Evolutionary conservation across 2,888 invertebrate species (phyloP), one percentile per base, ranked within the genome.

Genomic region (Scaptodrosophila latifasciaeformis): DNA sequence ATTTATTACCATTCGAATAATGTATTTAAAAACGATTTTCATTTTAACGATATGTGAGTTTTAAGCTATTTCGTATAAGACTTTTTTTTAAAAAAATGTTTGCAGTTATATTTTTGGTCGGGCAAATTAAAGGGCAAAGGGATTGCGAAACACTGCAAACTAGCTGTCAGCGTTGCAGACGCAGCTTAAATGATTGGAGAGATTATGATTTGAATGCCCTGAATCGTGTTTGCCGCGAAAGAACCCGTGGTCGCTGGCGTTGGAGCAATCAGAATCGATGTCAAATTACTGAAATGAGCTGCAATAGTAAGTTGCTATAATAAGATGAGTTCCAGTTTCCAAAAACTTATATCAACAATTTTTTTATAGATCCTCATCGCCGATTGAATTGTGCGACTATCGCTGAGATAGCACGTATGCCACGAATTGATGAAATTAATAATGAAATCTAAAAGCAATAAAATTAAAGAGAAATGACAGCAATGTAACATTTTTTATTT

Each of bases 211-310:
- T 54, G n/a, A 19, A 7, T 0, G 15, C 10, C 1, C 1, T 59
- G 10, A 59, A 59, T 42, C 40, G 35, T n/a, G 4, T 21, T 4
- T 61, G 61, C 18, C 50, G 42, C 4, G 5, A 18, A 0, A 45
- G 43, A 29, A 30, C 45, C 18, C 35, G 24, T 2, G 44, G 40
- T 15, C 19, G 19, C 10, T 61, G 53, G 47, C 5, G 24, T 5
- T 61, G 61, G 61, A 30, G 49, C 2, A 12, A 57, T 42, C 2
- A 54, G 15, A 45, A 30, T 15, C 44, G 50, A n/a, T 61, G 61
- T 37, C 51, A 61, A n/a, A 21, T 61, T 3, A 34, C 42, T 2
- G 46, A 34, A 34, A 15, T 51, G 5, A 40, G 30, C 18, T 61
- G 61, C 27, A 12, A 24, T 7, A 49, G 61, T 61, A 47, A 54